phyloP scores from a whole-genome alignment of 2,797 vertebrate species.

The Rhinogobio ventralis region DNA sequence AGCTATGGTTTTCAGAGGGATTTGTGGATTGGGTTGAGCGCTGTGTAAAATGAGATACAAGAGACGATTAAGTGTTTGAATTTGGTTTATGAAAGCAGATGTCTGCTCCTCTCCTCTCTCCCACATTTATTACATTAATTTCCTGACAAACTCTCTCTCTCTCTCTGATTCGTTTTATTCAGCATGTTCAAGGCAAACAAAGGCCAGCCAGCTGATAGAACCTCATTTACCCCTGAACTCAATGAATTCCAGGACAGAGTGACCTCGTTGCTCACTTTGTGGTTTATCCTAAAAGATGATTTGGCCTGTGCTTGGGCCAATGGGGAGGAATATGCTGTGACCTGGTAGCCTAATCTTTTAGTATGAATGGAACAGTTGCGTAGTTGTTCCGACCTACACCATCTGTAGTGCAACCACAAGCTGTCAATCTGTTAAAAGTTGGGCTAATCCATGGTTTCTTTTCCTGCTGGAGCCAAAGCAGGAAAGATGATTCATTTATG shows the following conservation, averaged over 20 bases:
- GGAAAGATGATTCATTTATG: not conserved
- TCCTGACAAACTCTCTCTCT: constrained; percentile 35
- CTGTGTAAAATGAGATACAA: constrained; percentile 65
- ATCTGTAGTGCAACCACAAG: constrained; percentile 58
- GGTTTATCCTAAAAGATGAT: constrained; percentile 63
- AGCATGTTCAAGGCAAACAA: constrained; percentile 63
- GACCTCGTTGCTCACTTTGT: constrained; percentile 60
- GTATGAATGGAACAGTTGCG: constrained; percentile 64
- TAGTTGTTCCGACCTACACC: constrained; percentile 47
- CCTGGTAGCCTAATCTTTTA: constrained; percentile 60
- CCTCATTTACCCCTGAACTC: constrained; percentile 67
- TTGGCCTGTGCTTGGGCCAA: constrained; percentile 22
- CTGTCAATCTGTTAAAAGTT: constrained; percentile 68
- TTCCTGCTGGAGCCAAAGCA: constrained; percentile 1
- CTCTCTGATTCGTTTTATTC: constrained; percentile 15
- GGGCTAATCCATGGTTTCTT: not conserved
- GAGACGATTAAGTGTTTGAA: constrained; percentile 71
- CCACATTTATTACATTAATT: constrained; percentile 65
- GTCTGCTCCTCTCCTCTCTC: constrained; percentile 59
- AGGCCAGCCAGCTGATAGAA: constrained; percentile 67
- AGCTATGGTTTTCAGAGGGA: constrained; percentile 65
- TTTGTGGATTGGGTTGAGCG: constrained; percentile 67
- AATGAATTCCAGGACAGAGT: constrained; percentile 61
- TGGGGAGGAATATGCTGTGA: constrained; percentile 31
- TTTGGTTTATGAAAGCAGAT: constrained; percentile 61